phyloP scores from a whole-genome alignment of 2,888 invertebrate species.

The Andrena praecox region DNA sequence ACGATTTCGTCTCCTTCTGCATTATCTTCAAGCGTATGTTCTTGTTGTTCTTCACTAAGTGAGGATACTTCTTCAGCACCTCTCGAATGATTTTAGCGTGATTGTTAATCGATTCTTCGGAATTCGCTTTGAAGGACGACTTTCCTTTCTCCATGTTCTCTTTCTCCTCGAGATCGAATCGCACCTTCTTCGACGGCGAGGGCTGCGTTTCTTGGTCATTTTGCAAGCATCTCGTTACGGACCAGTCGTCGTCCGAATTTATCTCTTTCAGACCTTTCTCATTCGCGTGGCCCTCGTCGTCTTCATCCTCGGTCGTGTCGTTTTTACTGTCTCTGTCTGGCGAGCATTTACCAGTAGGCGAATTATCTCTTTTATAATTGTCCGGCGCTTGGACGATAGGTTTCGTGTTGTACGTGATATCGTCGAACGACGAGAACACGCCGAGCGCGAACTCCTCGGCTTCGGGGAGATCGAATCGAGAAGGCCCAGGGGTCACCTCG shows the following conservation, averaged over 20 bases:
- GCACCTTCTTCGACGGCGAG: constrained; percentile 84
- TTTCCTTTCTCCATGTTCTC: constrained; percentile 86
- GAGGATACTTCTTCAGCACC: constrained; percentile 95
- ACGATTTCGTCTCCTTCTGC: constrained; percentile 86
- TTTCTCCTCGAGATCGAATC: constrained; percentile 88
- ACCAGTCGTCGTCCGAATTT: constrained; percentile 82
- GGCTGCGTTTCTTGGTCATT: constrained; percentile 78
- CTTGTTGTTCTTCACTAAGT: constrained; percentile 94
- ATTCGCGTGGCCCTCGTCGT: constrained; percentile 78
- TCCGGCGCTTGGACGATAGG: constrained; percentile 88
- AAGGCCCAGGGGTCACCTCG: constrained; percentile 87
- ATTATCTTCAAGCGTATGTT: constrained; percentile 95
- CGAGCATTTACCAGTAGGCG: constrained; percentile 68
- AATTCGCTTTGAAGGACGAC: constrained; percentile 63
- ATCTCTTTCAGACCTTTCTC: constrained; percentile 75
- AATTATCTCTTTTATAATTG: constrained; percentile 58
- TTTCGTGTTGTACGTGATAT: constrained; percentile 90
- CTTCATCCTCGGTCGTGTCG: constrained; percentile 82
- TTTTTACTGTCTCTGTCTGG: constrained; percentile 80
- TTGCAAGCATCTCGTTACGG: constrained; percentile 79
- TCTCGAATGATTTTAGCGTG: constrained; percentile 96
- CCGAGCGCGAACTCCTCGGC: constrained; percentile 89
- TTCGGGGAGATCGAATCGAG: constrained; percentile 90
- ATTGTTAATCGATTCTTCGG: constrained; percentile 85
- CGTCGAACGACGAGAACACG: constrained; percentile 89